Base-by-base conservation (phyloP, 1,140 invertebrate genomes). In the Trinorchestia longiramus region DNA sequence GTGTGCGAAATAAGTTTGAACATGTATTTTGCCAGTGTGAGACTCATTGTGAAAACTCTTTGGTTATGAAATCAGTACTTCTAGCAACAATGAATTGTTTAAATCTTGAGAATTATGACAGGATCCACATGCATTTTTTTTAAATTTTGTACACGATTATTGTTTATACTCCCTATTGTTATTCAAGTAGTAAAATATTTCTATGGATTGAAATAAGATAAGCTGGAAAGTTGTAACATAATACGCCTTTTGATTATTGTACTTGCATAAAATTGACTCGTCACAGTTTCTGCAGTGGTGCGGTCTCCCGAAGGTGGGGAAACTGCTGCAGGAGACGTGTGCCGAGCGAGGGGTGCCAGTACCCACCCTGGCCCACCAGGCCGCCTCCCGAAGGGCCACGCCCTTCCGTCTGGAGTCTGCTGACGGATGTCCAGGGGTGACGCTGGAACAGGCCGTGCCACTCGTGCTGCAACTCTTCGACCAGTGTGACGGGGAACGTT, bases 251-350 rank as follows among this genome's bases (percentile, higher is more conserved):
- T 77, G 36, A 23, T 77, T 15, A 15, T 23, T 36, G 28, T 36
- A 77, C 62, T 77, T 11, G 36, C 28, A 77, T 15, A 19, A 28
- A 11, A 77, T 36, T 77, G 62, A 11, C 62, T 0, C 19, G 3
- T 91, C 28, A 19, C 92, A 94, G 92, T 94, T 94, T 40, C 92
- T 94, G 43, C 15, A 94, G 40, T 94, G 92, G 92, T 45, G 92
- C 92, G 92, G 92, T 8, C 44, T 94, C 43, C 43, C 45, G 43
- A 40, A 94, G 92, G 44, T 43, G 43, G 43, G 92, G 8, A 4
- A 40, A 40, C 17, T 45, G 6, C 92, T 94, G 92, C 92, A 94
- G 44, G 43, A 94, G 92, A 44, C 19, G 92, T 94, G 92, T 44
- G 44, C 28, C 43, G 6, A 43, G 43, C 92, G 28, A 19, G 92